Evolutionary conservation across 2,888 invertebrate genomes (phyloP).

Genomic region (Heteromyza rotundicornis): DNA sequence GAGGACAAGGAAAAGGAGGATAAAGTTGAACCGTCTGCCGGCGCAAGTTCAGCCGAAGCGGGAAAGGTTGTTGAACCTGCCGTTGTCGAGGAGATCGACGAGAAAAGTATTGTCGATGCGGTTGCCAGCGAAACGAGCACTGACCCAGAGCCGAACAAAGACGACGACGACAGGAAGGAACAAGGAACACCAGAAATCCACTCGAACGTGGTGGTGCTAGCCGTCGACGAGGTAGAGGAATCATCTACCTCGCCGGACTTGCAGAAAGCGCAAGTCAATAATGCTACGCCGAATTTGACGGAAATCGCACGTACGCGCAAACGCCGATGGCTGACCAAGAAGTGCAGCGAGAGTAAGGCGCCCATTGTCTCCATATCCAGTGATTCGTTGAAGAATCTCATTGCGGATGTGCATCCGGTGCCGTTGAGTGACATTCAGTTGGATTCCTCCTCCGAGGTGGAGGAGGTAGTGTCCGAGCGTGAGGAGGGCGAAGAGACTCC

Average conservation of each 20-base stretch:
- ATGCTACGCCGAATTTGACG: not conserved
- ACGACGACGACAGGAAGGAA: too few species aligned
- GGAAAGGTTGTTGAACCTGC: conserved; percentile 25
- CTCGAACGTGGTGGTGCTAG: not conserved
- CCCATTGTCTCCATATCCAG: conserved; percentile 76
- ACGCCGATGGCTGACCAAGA: conserved; percentile 61
- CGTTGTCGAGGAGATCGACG: conserved; percentile 9
- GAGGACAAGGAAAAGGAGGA: conserved; percentile 38
- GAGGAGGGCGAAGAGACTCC: conserved; percentile 54
- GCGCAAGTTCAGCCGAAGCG: too few species aligned
- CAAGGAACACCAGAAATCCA: too few species aligned
- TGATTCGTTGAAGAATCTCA: conserved; percentile 73
- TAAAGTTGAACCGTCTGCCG: conserved; percentile 23
- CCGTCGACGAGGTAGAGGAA: too few species aligned
- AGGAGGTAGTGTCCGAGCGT: conserved; percentile 57
- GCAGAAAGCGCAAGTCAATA: not conserved
- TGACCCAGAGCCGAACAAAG: too few species aligned
- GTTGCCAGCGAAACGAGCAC: conserved; percentile 1
- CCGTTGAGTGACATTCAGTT: conserved; percentile 67
- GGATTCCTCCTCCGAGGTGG: conserved; percentile 61
- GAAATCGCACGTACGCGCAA: conserved; percentile 54
- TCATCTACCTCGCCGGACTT: not conserved
- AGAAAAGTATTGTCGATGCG: too few species aligned
- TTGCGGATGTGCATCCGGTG: conserved; percentile 68
- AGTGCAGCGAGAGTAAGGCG: conserved; percentile 65